Percentiles rank a stretch among this genome's conserved stretches.
Evolutionary conservation across 2,888 invertebrate species (phyloP).

Genomic region (Glaucopsyche alexis): DNA sequence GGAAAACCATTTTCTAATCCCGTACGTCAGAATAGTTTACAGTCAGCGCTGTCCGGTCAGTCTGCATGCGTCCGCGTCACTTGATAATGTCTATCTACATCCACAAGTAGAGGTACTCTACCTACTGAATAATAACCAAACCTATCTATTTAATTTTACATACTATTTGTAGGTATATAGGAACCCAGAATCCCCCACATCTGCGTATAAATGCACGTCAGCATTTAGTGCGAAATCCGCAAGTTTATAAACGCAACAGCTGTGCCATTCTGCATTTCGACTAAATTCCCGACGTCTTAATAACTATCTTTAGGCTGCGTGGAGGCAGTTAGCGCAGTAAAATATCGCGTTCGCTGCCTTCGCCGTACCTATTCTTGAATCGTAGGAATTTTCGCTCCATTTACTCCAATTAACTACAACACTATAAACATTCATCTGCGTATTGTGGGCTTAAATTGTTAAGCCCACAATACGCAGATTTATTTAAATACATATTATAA

Average conservation of each 20-base stretch:
- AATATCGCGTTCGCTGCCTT: constrained; percentile 28
- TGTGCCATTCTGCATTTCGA: constrained; percentile 45
- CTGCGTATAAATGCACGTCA: constrained; percentile 33
- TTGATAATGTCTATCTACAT: neutral
- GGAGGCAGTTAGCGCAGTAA: constrained; percentile 28
- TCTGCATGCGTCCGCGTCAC: neutral
- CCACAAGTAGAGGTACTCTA: neutral
- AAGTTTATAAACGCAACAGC: constrained; percentile 45
- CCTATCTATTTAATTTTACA: neutral
- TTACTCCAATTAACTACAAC: constrained; percentile 23
- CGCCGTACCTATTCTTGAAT: constrained; percentile 18
- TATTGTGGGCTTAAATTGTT: neutral
- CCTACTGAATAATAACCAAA: neutral
- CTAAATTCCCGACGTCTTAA: constrained; percentile 60
- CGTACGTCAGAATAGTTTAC: constrained; percentile 20
- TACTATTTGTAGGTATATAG: neutral
- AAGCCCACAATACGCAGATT: constrained; percentile 15
- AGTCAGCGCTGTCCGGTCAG: neutral
- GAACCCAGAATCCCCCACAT: constrained; percentile 28
- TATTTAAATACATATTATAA: constrained; percentile 15
- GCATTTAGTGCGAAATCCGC: constrained; percentile 39
- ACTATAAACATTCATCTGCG: constrained; percentile 24
- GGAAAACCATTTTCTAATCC: constrained; percentile 40
- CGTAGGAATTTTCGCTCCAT: constrained; percentile 25
- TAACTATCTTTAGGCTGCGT: constrained; percentile 42